phyloP scores from a whole-genome alignment of 1,140 invertebrate species.

The Archegozetes longisetosus region DNA sequence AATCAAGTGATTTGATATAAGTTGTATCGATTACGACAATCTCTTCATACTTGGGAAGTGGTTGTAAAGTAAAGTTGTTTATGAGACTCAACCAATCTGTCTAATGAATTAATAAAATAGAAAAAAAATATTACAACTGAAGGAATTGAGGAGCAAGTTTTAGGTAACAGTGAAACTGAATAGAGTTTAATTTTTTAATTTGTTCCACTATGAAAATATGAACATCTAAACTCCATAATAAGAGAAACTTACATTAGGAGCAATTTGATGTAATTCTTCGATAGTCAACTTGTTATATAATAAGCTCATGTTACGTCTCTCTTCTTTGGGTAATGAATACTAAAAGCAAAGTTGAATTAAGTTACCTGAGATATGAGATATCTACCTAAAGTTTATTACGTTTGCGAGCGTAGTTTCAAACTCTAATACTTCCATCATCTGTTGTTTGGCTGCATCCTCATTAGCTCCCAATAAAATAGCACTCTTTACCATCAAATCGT shows the following conservation, averaged over 20 bases:
- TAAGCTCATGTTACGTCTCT: conserved; percentile 15
- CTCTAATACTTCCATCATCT: conserved; percentile 48
- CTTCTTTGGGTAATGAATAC: conserved; percentile 17
- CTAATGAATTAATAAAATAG: background rate
- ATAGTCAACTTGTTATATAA: conserved; percentile 18
- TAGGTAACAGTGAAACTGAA: too few relatives aligned
- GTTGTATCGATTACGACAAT: conserved; percentile 15
- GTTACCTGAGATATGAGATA: background rate
- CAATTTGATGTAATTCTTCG: conserved; percentile 9
- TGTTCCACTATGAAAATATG: too few relatives aligned
- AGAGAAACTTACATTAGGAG: conserved; percentile 27
- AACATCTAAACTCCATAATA: background rate
- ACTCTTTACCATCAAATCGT: conserved; percentile 45
- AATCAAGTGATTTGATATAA: conserved; percentile 14
- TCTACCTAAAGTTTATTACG: conserved; percentile 30
- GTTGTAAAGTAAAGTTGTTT: background rate
- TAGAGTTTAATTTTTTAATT: too few relatives aligned
- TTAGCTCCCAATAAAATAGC: conserved; percentile 57
- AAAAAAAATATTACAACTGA: background rate
- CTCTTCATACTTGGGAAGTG: conserved; percentile 7
- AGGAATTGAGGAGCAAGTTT: too few relatives aligned
- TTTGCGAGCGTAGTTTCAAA: conserved; percentile 65
- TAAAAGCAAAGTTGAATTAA: background rate
- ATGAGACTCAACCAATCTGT: conserved; percentile 11
- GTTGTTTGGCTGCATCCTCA: conserved; percentile 26